Conservation (phyloP, 2,888 invertebrate genomes). For the Dinocampus coccinellae region DNA sequence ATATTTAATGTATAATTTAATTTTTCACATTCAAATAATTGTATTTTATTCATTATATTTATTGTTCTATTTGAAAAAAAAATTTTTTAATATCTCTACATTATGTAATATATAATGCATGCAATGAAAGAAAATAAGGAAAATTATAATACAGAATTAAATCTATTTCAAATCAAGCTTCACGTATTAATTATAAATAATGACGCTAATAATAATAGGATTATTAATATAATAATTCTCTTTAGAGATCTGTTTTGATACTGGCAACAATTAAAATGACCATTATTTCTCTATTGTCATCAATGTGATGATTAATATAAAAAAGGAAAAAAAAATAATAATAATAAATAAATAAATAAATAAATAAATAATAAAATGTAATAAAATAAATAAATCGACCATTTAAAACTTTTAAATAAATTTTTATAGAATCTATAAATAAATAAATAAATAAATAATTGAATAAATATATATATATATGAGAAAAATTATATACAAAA, state of each 20-base stretch:
- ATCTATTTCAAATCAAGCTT: neutral
- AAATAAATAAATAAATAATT: slow-evolving; percentile 26
- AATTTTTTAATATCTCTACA: neutral
- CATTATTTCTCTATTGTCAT: slow-evolving; percentile 21
- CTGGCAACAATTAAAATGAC: slow-evolving; percentile 20
- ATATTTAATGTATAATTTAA: slow-evolving; percentile 14
- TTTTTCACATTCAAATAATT: neutral
- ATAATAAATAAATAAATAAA: too few relatives aligned
- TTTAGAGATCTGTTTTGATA: slow-evolving; percentile 27
- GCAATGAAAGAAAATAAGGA: neutral
- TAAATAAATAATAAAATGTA: too few relatives aligned
- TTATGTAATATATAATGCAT: neutral
- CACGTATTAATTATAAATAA: neutral
- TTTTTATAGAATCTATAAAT: slow-evolving; percentile 46
- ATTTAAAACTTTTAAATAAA: slow-evolving; percentile 45
- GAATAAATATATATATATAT: slow-evolving; percentile 30
- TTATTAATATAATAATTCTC: slow-evolving; percentile 7
- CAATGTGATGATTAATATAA: slow-evolving; percentile 25
- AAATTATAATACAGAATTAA: neutral
- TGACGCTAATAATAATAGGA: neutral
- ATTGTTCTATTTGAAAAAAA: neutral
- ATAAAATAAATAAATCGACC: slow-evolving; percentile 44
- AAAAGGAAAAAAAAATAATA: slow-evolving; percentile 33
- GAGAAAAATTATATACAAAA: slow-evolving; percentile 20
- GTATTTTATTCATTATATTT: neutral